Evolutionary conservation across 2,797 vertebrate species (phyloP), one percentile per base, ranked within the genome.

Genomic region (Enteromius treurensis): DNA sequence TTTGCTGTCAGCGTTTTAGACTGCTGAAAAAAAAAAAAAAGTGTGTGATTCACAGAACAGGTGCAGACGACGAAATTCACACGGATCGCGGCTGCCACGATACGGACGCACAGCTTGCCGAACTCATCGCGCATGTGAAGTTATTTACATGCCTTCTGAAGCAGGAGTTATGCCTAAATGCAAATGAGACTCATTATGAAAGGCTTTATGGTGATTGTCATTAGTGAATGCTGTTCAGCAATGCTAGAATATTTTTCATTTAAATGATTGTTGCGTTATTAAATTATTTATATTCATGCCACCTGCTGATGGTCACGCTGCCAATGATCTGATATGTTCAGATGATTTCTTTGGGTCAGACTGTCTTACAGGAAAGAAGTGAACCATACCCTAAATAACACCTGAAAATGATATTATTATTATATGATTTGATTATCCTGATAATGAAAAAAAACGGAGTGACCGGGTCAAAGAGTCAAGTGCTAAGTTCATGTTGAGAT

Each of bases 41-140:
- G 13, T 51, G 29, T 65, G 26, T 42, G 40, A 53, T 79, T 79
- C 77, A 79, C 77, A 79, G 64, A 79, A 69, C 77, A 79, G 77
- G 77, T 79, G 77, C 64, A 55, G 64, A 79, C 64, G 47, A 29
- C 26, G 64, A 55, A 26, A 69, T 79, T 69, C 77, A 79, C 75
- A 77, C 58, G 23, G n/a, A 62, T 73, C 8, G 2, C 15, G 55
- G 37, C 55, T 77, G 37, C 75, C 75, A 77, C 32, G 10, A 68
- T 69, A 79, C 47, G 26, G 60, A 75, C 17, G 5, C 77, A 51
- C 77, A 79, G 64, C 77, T 67, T 79, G 77, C 64, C 15, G 13
- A 67, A 79, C 32, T 40, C 64, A 79, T 23, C 62, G 34, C 7
- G 21, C 29, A 79, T 79, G 64, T 79, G 64, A 79, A 68, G 47